Base-by-base conservation (phyloP, 2,888 invertebrate species). In the Athalia circularis region DNA sequence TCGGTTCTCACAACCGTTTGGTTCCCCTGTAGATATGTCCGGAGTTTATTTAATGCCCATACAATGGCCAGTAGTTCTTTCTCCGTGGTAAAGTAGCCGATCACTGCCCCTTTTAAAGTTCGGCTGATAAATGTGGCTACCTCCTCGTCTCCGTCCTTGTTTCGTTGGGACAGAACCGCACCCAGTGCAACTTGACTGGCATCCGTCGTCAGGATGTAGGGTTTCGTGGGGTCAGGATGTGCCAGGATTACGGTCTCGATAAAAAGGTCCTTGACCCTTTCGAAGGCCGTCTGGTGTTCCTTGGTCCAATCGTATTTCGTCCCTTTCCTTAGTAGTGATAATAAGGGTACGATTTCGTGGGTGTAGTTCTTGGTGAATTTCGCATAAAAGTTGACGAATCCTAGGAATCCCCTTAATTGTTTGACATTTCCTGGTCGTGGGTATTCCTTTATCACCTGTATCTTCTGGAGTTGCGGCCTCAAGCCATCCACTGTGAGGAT, bases 61-160 rank as follows among this genome's bases (percentile, higher is more conserved):
- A 87, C 80, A 0, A 86, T 79, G 0, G 85, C 84, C 9, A 82
- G 81, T 0, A 84, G 77, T 72, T 87, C 85, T 59, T 84, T 83
- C 79, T 87, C 85, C 0, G 84, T 80, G 4, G 82, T 82, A 6
- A 81, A 82, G 77, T 85, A 86, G 0, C 57, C 77, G 4, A 78
- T 1, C 74, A 85, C 84, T 0, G 83, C 77, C 5, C 79, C 82
- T 3, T 77, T 78, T 6, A 85, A 80, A 0, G 81, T 81, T 45
- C 83, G 80, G 65, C 85, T 86, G 5, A 80, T 81, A 78, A 85
- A 84, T 0, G 80, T 80, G 8, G 85, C 78, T 0, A 84, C 80
- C 59, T 77, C 65, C n/a, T 65, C 65, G 11, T 65, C 47, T 3
- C 62, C 72, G 0, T 72, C 57, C 0, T 64, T 52, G 15, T 81